These are phyloP conservation scores for Mythimna albipuncta DNA, from an alignment of 2,888 invertebrate species.

Conservation along the genomic window DNA sequence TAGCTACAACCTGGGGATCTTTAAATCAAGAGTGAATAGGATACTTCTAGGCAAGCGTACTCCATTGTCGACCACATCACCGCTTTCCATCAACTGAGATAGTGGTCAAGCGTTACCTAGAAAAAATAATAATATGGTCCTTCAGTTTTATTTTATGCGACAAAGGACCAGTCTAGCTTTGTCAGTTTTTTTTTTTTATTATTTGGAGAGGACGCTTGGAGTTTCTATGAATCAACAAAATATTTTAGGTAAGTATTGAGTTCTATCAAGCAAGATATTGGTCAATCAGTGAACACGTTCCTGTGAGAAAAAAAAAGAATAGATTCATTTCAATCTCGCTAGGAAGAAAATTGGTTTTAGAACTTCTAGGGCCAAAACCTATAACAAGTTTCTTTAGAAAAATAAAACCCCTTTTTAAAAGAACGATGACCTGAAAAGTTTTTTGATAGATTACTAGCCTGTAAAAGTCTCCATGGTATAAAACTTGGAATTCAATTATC, in stretches of 20 bases:
- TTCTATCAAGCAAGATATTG: neutral
- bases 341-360: neutral
- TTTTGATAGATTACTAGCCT: neutral
- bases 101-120: too few species aligned
- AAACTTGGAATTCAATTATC: slow-evolving; percentile 30
- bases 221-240: too few species aligned
- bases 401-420: slow-evolving; percentile 22
- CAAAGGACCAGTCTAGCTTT: neutral
- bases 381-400: slow-evolving; percentile 9
- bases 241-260: neutral
- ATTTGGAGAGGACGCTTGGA: too few species aligned
- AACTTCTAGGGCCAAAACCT: neutral
- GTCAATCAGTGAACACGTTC: neutral
- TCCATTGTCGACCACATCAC: too few species aligned
- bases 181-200: neutral
- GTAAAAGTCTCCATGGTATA: neutral
- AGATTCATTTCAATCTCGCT: neutral
- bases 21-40: too few species aligned
- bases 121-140: neutral
- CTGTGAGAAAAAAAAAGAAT: neutral
- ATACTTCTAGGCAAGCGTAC: too few species aligned
- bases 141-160: neutral
- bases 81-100: too few species aligned
- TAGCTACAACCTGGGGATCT: too few species aligned
- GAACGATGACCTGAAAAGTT: slow-evolving; percentile 2